These are phyloP conservation scores for Procambarus clarkii DNA, from an alignment of 1,140 invertebrate genomes.

Conservation along the genomic window DNA sequence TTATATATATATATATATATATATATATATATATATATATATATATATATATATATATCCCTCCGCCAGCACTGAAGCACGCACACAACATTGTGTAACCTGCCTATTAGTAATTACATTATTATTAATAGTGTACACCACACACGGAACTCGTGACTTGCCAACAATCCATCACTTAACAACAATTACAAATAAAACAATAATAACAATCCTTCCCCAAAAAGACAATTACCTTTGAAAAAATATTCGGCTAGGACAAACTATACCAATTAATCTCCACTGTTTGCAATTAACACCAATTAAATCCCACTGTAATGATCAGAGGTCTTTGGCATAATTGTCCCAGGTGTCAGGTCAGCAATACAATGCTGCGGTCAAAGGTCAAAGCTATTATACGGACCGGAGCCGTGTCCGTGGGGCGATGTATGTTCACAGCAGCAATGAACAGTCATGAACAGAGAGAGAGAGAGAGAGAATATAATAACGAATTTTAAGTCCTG, in stretches of 20 bases:
- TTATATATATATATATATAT: too few species aligned
- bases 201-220: background rate
- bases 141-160: background rate
- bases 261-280: background rate
- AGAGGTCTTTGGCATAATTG: background rate
- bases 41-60: too few species aligned
- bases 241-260: too few species aligned
- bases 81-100: background rate
- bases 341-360: background rate
- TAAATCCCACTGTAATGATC: background rate
- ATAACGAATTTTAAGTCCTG: background rate
- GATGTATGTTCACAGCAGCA: too few species aligned
- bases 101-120: background rate
- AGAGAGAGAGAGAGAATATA: too few species aligned
- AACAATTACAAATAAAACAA: background rate
- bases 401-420: background rate
- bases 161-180: background rate
- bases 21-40: too few species aligned
- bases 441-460: too few species aligned
- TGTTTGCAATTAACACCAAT: background rate
- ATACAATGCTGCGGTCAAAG: background rate
- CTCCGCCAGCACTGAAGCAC: background rate
- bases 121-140: background rate
- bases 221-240: too few species aligned
- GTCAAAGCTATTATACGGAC: background rate